Conservation (phyloP, 1,140 invertebrate genomes). For the Grapholita molesta region DNA sequence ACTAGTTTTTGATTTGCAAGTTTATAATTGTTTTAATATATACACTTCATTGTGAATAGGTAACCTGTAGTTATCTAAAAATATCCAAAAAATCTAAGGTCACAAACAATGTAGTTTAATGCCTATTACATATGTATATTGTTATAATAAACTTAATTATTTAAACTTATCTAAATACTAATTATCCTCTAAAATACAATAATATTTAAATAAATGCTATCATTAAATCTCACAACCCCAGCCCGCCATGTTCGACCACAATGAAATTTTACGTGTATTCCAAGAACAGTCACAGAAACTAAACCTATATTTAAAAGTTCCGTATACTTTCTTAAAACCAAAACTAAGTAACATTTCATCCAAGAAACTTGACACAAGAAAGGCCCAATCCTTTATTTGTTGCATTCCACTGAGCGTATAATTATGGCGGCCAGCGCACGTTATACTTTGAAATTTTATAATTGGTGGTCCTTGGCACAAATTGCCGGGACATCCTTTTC, state of each 20-base stretch:
- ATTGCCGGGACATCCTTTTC: conserved; percentile 39
- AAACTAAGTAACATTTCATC: conserved; percentile 10
- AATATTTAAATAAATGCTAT: background rate
- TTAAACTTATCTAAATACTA: no score
- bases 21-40: no score
- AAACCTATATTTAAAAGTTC: conserved; percentile 6
- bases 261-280: background rate
- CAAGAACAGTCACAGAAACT: background rate
- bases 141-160: no score
- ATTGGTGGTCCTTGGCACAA: conserved; percentile 37
- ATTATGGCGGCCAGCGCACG: conserved; percentile 33
- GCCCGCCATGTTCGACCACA: background rate
- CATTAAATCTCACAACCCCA: background rate
- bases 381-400: conserved; percentile 31
- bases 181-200: no score
- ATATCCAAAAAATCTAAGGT: no score
- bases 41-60: no score
- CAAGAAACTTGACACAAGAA: conserved; percentile 24
- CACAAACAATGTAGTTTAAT: no score
- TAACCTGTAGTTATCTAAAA: no score
- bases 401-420: conserved; percentile 41
- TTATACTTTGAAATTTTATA: conserved; percentile 42
- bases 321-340: background rate
- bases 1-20: no score
- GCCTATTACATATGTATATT: no score